Evolutionary conservation across 2,888 invertebrate species (phyloP).

Genomic region (Agapetus fuscipes): DNA sequence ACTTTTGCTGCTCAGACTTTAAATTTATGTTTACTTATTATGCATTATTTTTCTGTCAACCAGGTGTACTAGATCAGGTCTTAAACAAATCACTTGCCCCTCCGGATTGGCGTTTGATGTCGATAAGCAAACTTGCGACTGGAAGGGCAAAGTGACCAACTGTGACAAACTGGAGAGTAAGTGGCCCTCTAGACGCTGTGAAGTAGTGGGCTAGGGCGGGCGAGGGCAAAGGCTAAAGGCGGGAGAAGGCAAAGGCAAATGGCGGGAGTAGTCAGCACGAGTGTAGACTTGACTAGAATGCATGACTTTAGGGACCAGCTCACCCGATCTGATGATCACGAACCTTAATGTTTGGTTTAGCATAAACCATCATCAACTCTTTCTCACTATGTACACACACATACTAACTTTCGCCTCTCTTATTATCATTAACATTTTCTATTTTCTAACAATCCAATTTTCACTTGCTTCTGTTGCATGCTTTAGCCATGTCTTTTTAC

Average conservation of each 20-base stretch:
- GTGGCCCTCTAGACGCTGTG: slow-evolving; percentile 32
- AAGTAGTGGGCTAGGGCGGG: slow-evolving; percentile 28
- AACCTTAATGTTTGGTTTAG: slow-evolving; percentile 14
- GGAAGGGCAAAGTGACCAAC: slow-evolving; percentile 96
- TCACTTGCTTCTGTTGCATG: not conserved
- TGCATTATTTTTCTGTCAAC: slow-evolving; percentile 46
- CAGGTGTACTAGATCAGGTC: slow-evolving; percentile 91
- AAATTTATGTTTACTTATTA: slow-evolving; percentile 30
- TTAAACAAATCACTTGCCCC: slow-evolving; percentile 95
- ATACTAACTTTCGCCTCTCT: not conserved
- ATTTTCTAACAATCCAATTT: not conserved
- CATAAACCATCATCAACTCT: slow-evolving; percentile 15
- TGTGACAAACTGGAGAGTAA: slow-evolving; percentile 96
- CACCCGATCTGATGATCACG: slow-evolving; percentile 9
- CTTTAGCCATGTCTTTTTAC: not conserved
- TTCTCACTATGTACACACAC: not conserved
- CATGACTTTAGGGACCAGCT: slow-evolving; percentile 11
- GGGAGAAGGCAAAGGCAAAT: no score
- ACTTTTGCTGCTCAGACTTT: slow-evolving; percentile 35
- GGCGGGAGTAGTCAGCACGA: slow-evolving; percentile 12
- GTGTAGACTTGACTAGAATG: slow-evolving; percentile 18
- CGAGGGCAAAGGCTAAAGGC: no score
- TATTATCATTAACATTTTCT: not conserved
- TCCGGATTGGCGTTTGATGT: slow-evolving; percentile 95
- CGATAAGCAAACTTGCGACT: slow-evolving; percentile 96